Evolutionary conservation across 1,140 invertebrate genomes (phyloP), one percentile per base, ranked within the genome.

Genomic region (Drosophila arizonae): DNA sequence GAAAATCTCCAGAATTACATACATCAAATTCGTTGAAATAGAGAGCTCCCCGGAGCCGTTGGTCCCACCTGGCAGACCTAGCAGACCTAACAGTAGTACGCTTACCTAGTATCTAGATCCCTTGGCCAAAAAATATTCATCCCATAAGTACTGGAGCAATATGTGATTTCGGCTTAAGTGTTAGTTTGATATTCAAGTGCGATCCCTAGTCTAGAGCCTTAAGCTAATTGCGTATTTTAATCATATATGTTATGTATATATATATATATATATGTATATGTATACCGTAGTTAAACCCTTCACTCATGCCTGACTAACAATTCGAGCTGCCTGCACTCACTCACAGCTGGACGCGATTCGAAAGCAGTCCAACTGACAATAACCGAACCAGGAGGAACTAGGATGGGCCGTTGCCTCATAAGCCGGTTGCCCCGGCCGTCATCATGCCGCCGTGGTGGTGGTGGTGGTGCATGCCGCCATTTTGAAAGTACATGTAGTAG

Each of bases 401-500:
- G 45, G 30, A 24, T 36, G 21, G 17, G 39, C 46, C 15, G 52
- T 3, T 4, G 61, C 60, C 77, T 91, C 89, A 91, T 91, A 91
- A 90, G 6, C 90, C 89, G 6, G 90, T 91, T 43, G 90, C 90
- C 17, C 90, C 90, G 11, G 90, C 87, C 13, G 90, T 81, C 84
- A 91, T 90, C 84, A 90, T 91, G 21, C 90, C 90, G 36, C 90
- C 90, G 30, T 90, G 82, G 60, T 90, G 87, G 30, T 90, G 82
- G 64, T 92, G 91, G 56, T 91, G 84, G 69, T 89, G 89, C 89
- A 92, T 92, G 30, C 90, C 87, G 17, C 82, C 81, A 77, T 92
- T 93, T 88, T 94, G 94, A 61, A 95, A 92, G 76, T 95, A 95
- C 90, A 95, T 95, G 77, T 95, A 95, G 81, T 95, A 95, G 85